Evolutionary conservation across 2,888 invertebrate genomes (phyloP).

Genomic region (Carpatolechia fugitivella): DNA sequence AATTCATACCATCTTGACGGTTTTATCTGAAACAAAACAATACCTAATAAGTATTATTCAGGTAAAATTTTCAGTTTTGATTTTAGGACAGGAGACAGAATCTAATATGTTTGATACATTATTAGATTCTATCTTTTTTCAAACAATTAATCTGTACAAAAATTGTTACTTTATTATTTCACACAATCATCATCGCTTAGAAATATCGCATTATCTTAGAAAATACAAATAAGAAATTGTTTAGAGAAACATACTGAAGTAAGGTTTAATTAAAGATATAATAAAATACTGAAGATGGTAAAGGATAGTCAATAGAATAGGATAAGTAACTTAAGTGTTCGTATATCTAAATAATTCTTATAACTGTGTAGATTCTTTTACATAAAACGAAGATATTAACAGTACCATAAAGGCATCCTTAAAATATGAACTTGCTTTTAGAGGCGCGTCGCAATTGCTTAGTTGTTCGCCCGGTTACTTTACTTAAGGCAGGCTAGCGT

Average conservation of each 20-base stretch:
- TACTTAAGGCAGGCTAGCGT: slow-evolving; percentile 18
- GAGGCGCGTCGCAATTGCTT: slow-evolving; percentile 20
- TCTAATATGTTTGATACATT: too few relatives aligned
- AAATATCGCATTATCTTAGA: too few relatives aligned
- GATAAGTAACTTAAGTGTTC: background rate
- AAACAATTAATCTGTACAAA: too few relatives aligned
- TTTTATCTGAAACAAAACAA: slow-evolving; percentile 50
- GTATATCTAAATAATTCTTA: background rate
- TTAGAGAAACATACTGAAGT: too few relatives aligned
- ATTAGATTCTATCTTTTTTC: too few relatives aligned
- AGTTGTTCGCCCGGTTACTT: slow-evolving; percentile 23
- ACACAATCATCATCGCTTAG: too few relatives aligned
- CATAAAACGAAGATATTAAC: background rate
- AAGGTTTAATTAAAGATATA: too few relatives aligned
- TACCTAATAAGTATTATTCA: too few relatives aligned
- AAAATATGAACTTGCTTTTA: slow-evolving; percentile 7
- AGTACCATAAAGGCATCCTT: background rate
- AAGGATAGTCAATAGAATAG: background rate
- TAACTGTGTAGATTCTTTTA: background rate
- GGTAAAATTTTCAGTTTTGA: too few relatives aligned
- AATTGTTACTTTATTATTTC: too few relatives aligned
- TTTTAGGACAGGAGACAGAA: too few relatives aligned
- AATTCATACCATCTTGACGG: slow-evolving; percentile 65
- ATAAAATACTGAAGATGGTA: background rate
- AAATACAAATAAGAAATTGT: too few relatives aligned